A percentile compares a stretch with the other conserved stretches of the same genome.
These are phyloP conservation scores for Apis florea DNA, from an alignment of 1,140 invertebrate species.

Conservation along the genomic window DNA sequence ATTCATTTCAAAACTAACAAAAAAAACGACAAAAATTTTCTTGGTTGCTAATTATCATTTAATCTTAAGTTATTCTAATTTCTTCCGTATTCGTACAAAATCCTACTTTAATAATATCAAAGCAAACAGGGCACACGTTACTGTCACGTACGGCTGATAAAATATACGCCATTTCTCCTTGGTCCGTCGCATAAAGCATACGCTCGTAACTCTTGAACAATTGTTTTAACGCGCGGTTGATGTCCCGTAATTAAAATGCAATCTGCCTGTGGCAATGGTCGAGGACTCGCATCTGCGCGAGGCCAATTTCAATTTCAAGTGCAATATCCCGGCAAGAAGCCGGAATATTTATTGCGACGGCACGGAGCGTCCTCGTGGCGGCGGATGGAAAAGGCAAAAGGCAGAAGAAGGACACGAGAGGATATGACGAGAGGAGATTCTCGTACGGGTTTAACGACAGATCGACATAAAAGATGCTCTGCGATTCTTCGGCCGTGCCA, in stretches of 20 bases:
- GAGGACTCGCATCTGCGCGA: conserved; percentile 12
- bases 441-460: conserved; percentile 46
- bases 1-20: too few species aligned
- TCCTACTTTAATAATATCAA: neutral
- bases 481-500: conserved; percentile 23
- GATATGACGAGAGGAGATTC: conserved; percentile 15
- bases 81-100: neutral
- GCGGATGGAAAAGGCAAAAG: neutral
- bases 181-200: neutral
- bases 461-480: conserved; percentile 57
- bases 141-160: neutral
- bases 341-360: conserved; percentile 54
- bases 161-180: neutral
- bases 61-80: neutral
- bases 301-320: conserved; percentile 52
- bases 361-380: neutral
- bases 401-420: neutral
- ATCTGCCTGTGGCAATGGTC: conserved; percentile 37
- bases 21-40: too few species aligned
- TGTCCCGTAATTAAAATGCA: conserved; percentile 55
- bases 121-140: neutral
- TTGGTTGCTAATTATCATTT: neutral
- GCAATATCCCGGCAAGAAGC: conserved; percentile 35
- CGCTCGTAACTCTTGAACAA: neutral
- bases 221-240: conserved; percentile 28